phyloP scores from a whole-genome alignment of 2,113 vertebrate genomes.

The Lichenostomus cassidix region DNA sequence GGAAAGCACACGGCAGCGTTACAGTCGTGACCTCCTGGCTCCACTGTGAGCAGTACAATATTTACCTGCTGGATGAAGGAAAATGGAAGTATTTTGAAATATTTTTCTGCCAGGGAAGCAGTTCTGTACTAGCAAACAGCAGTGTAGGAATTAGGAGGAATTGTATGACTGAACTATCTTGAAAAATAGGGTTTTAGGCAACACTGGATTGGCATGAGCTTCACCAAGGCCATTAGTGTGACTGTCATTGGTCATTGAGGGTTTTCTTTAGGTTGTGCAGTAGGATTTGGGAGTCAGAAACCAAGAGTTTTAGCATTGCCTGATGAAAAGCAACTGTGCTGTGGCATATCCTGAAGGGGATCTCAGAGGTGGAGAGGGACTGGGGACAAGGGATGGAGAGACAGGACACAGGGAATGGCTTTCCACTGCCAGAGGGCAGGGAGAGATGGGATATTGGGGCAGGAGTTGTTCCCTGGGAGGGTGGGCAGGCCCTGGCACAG shows the following conservation, averaged over 20 bases:
- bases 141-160: background rate
- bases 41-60: background rate
- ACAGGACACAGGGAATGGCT: background rate
- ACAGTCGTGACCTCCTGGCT: background rate
- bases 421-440: background rate
- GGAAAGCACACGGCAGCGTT: background rate
- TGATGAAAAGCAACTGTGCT: background rate
- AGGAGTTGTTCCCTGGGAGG: fast-evolving
- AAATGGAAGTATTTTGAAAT: background rate
- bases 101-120: background rate
- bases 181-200: background rate
- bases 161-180: background rate
- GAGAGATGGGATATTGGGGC: fast-evolving
- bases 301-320: background rate
- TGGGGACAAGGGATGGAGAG: background rate
- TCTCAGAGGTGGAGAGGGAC: background rate
- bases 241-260: background rate
- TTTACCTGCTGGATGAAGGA: background rate
- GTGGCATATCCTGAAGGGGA: background rate
- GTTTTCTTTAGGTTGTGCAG: background rate
- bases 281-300: background rate
- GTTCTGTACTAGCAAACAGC: background rate
- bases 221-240: background rate
- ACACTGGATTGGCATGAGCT: background rate
- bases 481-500: background rate